Base-by-base conservation (phyloP, 2,797 vertebrate genomes). In the Acrocephalus scirpaceus region DNA sequence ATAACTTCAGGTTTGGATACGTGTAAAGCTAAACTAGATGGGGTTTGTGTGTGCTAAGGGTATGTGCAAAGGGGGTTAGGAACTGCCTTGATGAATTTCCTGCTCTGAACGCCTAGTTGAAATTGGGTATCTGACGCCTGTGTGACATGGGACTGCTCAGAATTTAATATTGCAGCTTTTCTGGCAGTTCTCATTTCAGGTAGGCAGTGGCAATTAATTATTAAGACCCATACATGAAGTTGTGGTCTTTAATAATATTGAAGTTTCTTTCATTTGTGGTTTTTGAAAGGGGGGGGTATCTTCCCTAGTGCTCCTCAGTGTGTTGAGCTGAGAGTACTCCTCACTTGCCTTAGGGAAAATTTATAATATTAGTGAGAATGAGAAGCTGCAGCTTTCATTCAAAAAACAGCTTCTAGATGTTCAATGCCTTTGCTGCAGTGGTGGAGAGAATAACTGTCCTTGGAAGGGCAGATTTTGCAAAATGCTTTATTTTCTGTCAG, bases 151-250 rank as follows among this genome's bases (percentile, higher is more conserved):
- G 53, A 75, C 10, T 34, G 40, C 77, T 88, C 40, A 21, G 58
- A 69, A 79, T 27, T 67, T 27, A 51, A 7, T 71, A n/a, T 13
- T 45, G 34, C 13, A 51, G 44, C 14, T 34, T 47, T 83, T 62
- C 56, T 62, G 76, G 54, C 30, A 44, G 38, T 8, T 87, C 25
- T 70, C 15, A 58, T 80, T 89, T 40, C 16, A 29, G 70, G 51
- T 51, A 42, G 60, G 29, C 13, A 22, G 34, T 14, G 54, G 16
- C 9, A 74, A 44, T 77, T 66, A 86, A 61, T 54, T 15, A 21
- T 47, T 40, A 53, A 71, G 30, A 51, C 11, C 45, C 3, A 10
- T 16, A 32, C 0, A 0, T 15, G 30, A 26, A n/a, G 16, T 27
- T 69, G n/a, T 72, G 40, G 29, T 51, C 13, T 38, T 62, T 45